A percentile compares a stretch with the other conserved stretches of the same genome.
Evolutionary conservation across 2,797 vertebrate genomes (phyloP).

Genomic region (Austrolebias charrua): DNA sequence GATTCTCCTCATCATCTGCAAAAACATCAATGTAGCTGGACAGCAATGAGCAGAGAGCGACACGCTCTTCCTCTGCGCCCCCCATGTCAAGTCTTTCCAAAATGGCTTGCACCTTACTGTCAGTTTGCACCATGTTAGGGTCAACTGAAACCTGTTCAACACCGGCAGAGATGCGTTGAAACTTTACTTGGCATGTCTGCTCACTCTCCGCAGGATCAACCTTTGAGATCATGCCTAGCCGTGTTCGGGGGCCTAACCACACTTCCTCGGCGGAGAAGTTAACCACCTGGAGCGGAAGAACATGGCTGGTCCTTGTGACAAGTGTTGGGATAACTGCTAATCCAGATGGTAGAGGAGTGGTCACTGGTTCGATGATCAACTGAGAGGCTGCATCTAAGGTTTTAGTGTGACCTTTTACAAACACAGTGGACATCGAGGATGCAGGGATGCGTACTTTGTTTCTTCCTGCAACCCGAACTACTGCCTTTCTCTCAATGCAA

Average conservation of each 20-base stretch:
- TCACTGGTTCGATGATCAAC: background rate
- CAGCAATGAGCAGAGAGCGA: slow-evolving; percentile 2
- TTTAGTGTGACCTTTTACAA: slow-evolving; percentile 1
- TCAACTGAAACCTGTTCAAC: slow-evolving; percentile 5
- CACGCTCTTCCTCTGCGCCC: background rate
- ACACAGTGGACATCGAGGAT: background rate
- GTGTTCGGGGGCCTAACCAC: slow-evolving; percentile 1
- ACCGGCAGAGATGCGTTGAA: background rate
- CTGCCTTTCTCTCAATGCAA: background rate
- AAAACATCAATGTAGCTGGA: slow-evolving; percentile 5
- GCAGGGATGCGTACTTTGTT: background rate
- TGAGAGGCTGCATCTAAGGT: background rate
- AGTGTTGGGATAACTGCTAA: background rate
- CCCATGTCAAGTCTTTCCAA: slow-evolving; percentile 3
- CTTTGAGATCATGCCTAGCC: slow-evolving; percentile 1
- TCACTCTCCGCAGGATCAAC: background rate
- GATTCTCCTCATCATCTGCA: background rate
- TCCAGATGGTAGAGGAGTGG: background rate
- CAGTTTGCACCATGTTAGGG: background rate
- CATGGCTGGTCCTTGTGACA: background rate
- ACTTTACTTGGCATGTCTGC: slow-evolving; percentile 2
- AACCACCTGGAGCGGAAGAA: background rate
- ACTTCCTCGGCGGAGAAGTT: background rate
- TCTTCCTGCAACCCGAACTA: background rate
- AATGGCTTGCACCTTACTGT: background rate